These are phyloP conservation scores for Orchesella cincta DNA, from an alignment of 1,140 invertebrate species.

Conservation along the genomic window DNA sequence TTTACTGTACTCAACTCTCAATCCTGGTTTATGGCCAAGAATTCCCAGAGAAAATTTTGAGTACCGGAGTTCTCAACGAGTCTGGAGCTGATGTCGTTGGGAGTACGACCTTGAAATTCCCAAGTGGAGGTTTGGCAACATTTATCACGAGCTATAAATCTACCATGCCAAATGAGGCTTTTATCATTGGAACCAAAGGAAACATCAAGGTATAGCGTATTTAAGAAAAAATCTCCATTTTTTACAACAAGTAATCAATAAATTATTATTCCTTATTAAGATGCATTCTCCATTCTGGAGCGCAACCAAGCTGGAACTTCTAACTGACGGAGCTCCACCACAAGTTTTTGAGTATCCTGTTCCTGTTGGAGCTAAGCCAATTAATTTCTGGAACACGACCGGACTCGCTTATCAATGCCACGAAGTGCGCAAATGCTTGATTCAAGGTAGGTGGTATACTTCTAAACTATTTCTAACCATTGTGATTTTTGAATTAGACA, in stretches of 20 bases:
- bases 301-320: constrained; percentile 54
- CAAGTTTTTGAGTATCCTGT: constrained; percentile 60
- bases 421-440: constrained; percentile 70
- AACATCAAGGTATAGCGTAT: constrained; percentile 65
- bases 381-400: constrained; percentile 68
- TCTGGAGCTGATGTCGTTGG: constrained; percentile 68
- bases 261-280: constrained; percentile 55
- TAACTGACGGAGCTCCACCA: constrained; percentile 51
- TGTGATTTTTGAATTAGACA: no score
- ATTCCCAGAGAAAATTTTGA: constrained; percentile 62
- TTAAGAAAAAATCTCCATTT: no score
- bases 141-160: constrained; percentile 62
- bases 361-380: constrained; percentile 58
- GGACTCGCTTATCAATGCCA: constrained; percentile 73
- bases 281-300: constrained; percentile 61
- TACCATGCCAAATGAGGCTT: constrained; percentile 66
- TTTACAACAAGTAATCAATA: neutral
- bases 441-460: constrained; percentile 62
- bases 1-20: constrained; percentile 77
- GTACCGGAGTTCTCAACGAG: constrained; percentile 66
- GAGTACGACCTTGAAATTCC: constrained; percentile 66
- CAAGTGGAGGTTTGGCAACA: constrained; percentile 65
- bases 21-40: constrained; percentile 71
- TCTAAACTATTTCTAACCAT: no score
- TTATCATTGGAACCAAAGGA: constrained; percentile 70